A percentile compares a stretch with the other conserved stretches of the same genome.
These are phyloP conservation scores for Malthinus seriepunctatus DNA, from an alignment of 2,888 invertebrate genomes.

Conservation along the genomic window DNA sequence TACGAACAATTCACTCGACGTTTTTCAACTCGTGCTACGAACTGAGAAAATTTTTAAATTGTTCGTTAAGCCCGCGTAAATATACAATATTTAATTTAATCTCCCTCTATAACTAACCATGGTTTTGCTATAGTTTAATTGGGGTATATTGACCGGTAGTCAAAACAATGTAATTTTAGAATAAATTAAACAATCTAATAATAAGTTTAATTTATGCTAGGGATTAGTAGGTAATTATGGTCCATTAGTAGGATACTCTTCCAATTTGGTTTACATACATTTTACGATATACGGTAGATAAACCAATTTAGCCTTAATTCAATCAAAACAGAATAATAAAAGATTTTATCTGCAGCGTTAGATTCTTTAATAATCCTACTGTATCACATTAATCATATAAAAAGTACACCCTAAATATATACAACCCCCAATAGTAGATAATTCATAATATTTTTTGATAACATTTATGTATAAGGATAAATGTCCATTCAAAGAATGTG, in stretches of 20 bases:
- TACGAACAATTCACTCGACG: too few relatives aligned
- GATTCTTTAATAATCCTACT: background rate
- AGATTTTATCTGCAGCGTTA: background rate
- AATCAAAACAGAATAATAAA: background rate
- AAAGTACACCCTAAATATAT: slow-evolving; percentile 16
- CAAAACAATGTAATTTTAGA: slow-evolving; percentile 5
- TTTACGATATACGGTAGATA: background rate
- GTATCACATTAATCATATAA: slow-evolving; percentile 3
- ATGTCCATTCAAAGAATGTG: slow-evolving; percentile 7
- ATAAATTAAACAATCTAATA: slow-evolving; percentile 5
- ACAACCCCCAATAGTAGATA: slow-evolving; percentile 15
- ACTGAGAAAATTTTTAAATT: too few relatives aligned
- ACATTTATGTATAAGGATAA: slow-evolving; percentile 14
- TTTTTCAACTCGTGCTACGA: too few relatives aligned
- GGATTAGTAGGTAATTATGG: too few relatives aligned
- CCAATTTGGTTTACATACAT: background rate
- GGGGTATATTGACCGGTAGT: slow-evolving; percentile 4
- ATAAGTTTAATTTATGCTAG: background rate
- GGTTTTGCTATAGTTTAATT: background rate
- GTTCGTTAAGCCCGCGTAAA: too few relatives aligned
- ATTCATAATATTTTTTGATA: slow-evolving; percentile 19
- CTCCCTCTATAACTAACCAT: too few relatives aligned
- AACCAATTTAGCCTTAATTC: too few relatives aligned
- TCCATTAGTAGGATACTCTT: too few relatives aligned
- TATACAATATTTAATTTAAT: too few relatives aligned